Evolutionary conservation across 2,888 invertebrate genomes (phyloP), one percentile per base, ranked within the genome.

Genomic region (Nemotelus pantherinus): DNA sequence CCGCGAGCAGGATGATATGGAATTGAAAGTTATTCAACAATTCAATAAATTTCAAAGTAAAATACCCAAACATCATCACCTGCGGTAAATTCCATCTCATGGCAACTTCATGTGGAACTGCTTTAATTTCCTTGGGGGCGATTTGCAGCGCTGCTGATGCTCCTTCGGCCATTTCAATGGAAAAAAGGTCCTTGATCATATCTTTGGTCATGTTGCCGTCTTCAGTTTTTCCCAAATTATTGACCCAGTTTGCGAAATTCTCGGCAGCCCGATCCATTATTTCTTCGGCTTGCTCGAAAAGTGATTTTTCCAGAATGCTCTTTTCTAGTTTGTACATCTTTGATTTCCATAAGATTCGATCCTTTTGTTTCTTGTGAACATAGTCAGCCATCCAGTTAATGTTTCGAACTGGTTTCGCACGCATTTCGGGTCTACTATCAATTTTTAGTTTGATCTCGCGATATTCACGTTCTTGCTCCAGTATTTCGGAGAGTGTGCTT

Each of bases 251-350:
- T 7, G 84, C 82, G 77, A 87, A 87, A 44, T 84, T 84, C 80
- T 85, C 85, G 41, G 82, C 81, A 10, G 82, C 80, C 80, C 78
- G n/a, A 80, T 87, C 86, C 85, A 87, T 87, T 0, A 87, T 79
- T 58, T 85, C 82, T 71, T 87, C 86, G 0, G 87, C 87, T 77
- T 87, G 86, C 57, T 87, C 87, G 47, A 86, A 86, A 0, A 87
- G 78, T 0, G 84, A 82, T 45, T 84, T 84, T 45, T 84, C 83
- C 76, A 80, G 80, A 25, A 84, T 82, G 60, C 79, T 80, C 6
- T 80, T 80, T 68, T 84, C 82, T 76, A 83, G 79, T 64, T 84
- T 81, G 10, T 86, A 84, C 7, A 86, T 82, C 81, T 86, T 86
- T 0, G 87, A 83, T 25, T 84, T 82, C 87, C 87, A 87, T 77